Evolutionary conservation across 1,140 invertebrate genomes (phyloP).

Genomic region (Magallana ariakensis): DNA sequence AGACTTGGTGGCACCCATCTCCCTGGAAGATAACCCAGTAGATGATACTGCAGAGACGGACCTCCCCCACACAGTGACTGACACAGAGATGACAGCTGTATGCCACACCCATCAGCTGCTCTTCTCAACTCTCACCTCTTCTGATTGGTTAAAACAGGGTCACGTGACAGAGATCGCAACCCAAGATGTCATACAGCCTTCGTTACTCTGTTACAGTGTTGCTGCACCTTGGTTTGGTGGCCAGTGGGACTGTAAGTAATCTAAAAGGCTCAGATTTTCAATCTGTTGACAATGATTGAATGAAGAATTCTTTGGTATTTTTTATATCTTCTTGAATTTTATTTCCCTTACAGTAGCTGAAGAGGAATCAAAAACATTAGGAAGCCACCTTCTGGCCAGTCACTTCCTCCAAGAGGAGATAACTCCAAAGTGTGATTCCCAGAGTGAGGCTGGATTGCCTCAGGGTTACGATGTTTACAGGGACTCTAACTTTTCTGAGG

Average conservation of each 20-base stretch:
- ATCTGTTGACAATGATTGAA: too few relatives aligned
- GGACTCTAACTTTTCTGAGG: conserved; percentile 89
- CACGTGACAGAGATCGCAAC: conserved; percentile 31
- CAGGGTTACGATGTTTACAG: conserved; percentile 89
- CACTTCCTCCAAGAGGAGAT: conserved; percentile 45
- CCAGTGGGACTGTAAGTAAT: conserved; percentile 27
- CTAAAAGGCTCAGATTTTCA: background rate
- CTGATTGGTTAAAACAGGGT: conserved; percentile 67
- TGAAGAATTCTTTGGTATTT: too few relatives aligned
- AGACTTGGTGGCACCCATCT: conserved; percentile 73
- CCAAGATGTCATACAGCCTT: conserved; percentile 62
- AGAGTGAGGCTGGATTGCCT: background rate
- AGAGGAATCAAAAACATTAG: conserved; percentile 66
- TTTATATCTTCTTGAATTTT: background rate
- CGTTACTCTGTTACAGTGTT: conserved; percentile 65
- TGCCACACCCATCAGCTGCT: conserved; percentile 69
- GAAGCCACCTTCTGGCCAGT: conserved; percentile 70
- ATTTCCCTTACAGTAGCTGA: conserved; percentile 55
- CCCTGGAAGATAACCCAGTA: conserved; percentile 60
- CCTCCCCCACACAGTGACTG: conserved; percentile 63
- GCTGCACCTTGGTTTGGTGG: conserved; percentile 48
- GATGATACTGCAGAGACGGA: conserved; percentile 47
- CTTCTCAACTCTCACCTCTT: conserved; percentile 65
- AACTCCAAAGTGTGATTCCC: background rate
- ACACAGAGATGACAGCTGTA: conserved; percentile 75